Percentiles rank a stretch among this genome's conserved stretches.
These are phyloP conservation scores for Xestia rhomboidea DNA, from an alignment of 2,888 invertebrate genomes.

Conservation along the genomic window DNA sequence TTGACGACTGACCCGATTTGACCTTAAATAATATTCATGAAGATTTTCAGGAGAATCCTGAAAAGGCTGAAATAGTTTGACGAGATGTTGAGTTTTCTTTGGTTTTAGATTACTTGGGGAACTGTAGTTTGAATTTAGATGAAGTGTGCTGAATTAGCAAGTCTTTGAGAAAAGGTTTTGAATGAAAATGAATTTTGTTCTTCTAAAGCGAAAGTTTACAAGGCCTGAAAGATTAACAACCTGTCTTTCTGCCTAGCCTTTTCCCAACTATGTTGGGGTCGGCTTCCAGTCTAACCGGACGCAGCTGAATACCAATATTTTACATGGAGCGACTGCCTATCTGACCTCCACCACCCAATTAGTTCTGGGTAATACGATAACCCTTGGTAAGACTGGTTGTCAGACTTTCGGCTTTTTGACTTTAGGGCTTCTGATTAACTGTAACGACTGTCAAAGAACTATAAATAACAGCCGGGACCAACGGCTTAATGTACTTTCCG, in stretches of 20 bases:
- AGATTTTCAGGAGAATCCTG: conserved; percentile 12
- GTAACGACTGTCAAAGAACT: too few species aligned
- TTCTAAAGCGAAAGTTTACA: background rate
- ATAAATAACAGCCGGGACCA: too few species aligned
- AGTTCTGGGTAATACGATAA: too few species aligned
- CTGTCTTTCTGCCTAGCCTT: background rate
- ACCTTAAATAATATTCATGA: conserved; percentile 49
- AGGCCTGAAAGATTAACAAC: background rate
- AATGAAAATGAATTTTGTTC: background rate
- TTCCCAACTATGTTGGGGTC: too few species aligned
- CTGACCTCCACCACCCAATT: too few species aligned
- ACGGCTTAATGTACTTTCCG: too few species aligned
- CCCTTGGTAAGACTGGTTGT: too few species aligned
- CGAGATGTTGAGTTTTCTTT: conserved; percentile 18
- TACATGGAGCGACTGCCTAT: too few species aligned
- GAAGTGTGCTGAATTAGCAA: conserved; percentile 3
- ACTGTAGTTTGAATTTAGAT: conserved; percentile 2
- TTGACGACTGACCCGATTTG: conserved; percentile 16
- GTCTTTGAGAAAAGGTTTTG: background rate
- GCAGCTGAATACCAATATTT: too few species aligned
- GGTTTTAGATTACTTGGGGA: conserved; percentile 2
- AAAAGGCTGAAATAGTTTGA: conserved; percentile 16
- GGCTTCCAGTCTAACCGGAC: too few species aligned
- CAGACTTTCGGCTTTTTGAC: too few species aligned
- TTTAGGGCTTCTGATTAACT: too few species aligned